phyloP scores from a whole-genome alignment of 2,113 vertebrate genomes.

The Takifugu flavidus region DNA sequence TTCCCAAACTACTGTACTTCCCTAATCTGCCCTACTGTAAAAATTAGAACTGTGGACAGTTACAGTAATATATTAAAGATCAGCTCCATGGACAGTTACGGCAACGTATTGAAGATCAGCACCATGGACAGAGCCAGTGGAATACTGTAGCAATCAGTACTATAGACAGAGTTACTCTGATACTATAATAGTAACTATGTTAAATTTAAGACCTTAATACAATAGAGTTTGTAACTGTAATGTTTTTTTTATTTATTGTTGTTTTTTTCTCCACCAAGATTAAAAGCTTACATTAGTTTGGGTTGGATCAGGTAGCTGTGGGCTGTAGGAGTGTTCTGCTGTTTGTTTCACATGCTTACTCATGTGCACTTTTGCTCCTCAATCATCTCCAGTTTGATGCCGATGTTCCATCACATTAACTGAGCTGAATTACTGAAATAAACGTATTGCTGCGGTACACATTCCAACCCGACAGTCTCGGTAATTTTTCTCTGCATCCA shows the following conservation, averaged over 20 bases:
- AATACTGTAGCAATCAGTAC: background rate
- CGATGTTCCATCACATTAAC: slow-evolving; percentile 14
- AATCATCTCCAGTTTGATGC: slow-evolving; percentile 16
- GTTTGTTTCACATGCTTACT: slow-evolving; percentile 3
- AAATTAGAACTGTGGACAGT: background rate
- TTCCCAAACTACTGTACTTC: too few relatives aligned
- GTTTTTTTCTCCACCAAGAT: background rate
- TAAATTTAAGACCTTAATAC: too few relatives aligned
- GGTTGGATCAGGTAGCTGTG: background rate
- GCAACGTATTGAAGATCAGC: background rate
- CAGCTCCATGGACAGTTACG: slow-evolving; percentile 1
- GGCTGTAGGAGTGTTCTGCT: background rate
- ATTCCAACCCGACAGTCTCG: background rate
- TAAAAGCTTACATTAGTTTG: background rate
- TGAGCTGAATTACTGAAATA: slow-evolving; percentile 2
- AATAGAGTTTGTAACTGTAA: too few relatives aligned
- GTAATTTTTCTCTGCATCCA: slow-evolving; percentile 1
- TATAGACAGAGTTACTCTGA: background rate
- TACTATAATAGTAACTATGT: background rate
- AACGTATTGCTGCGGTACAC: background rate
- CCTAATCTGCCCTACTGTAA: too few relatives aligned
- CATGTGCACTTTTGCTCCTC: slow-evolving; percentile 1
- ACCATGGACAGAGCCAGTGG: background rate
- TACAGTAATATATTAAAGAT: background rate
- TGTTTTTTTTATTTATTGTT: background rate